Conservation (phyloP, 64 coral and sea anemone genomes). For the Montipora capricornis region DNA sequence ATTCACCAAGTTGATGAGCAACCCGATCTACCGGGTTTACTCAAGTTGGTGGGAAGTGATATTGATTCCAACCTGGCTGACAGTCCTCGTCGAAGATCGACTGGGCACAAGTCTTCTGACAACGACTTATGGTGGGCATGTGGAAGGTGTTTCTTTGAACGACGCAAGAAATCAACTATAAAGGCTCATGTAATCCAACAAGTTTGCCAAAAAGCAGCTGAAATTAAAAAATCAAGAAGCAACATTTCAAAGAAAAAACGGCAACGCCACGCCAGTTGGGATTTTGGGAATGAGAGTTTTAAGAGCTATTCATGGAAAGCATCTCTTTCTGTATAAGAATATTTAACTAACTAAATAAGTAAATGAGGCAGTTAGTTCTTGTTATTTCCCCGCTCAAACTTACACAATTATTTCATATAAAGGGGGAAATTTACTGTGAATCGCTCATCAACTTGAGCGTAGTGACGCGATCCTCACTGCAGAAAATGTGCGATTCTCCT, state of each 20-base stretch:
- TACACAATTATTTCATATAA: too few relatives aligned
- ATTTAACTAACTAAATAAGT: too few relatives aligned
- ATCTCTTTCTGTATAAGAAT: conserved; percentile 11
- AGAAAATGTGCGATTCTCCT: too few relatives aligned
- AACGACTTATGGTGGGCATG: conserved; percentile 74
- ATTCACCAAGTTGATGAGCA: conserved; percentile 36
- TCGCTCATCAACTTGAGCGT: too few relatives aligned
- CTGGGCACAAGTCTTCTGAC: conserved; percentile 51
- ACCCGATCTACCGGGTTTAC: conserved; percentile 29
- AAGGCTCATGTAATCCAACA: conserved; percentile 61
- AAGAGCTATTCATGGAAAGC: conserved; percentile 25
- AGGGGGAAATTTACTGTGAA: too few relatives aligned
- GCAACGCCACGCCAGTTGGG: conserved; percentile 1
- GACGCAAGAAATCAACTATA: conserved; percentile 78
- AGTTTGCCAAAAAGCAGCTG: conserved; percentile 54
- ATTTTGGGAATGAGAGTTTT: background rate
- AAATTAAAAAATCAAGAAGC: conserved; percentile 11
- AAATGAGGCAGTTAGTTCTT: too few relatives aligned
- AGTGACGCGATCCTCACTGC: too few relatives aligned
- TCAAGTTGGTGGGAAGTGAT: conserved; percentile 41
- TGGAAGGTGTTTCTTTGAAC: conserved; percentile 73
- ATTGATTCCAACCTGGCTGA: background rate
- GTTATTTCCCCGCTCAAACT: too few relatives aligned
- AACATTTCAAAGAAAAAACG: background rate
- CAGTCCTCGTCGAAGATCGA: conserved; percentile 15